Percentiles rank a stretch among this genome's conserved stretches.
Conservation (phyloP, 2,113 vertebrate species). For the Panurus biarmicus region DNA sequence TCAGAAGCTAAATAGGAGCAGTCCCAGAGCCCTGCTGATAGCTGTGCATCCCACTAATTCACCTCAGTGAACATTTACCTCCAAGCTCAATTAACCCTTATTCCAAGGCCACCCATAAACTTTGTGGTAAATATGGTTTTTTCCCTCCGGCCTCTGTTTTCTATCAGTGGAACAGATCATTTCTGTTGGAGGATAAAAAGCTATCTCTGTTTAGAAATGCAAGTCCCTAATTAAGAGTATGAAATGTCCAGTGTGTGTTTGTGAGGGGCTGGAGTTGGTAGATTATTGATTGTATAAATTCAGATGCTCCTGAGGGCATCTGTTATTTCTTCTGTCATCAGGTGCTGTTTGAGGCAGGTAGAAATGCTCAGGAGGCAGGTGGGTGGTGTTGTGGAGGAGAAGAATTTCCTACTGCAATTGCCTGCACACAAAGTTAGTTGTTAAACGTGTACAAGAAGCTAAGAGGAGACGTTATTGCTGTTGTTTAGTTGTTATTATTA, state of each 20-base stretch:
- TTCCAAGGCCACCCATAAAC: slow-evolving; percentile 73
- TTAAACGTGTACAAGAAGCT: slow-evolving; percentile 43
- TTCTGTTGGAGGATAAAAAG: slow-evolving; percentile 47
- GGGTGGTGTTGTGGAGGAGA: neutral
- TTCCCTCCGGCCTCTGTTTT: slow-evolving; percentile 45
- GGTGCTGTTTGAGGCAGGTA: neutral
- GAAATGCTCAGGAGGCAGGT: neutral
- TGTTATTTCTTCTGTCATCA: slow-evolving; percentile 21
- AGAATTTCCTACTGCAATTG: neutral
- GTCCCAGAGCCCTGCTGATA: slow-evolving; percentile 63
- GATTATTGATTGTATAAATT: slow-evolving; percentile 33
- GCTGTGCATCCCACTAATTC: slow-evolving; percentile 68
- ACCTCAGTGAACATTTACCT: slow-evolving; percentile 68
- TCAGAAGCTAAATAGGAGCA: slow-evolving; percentile 63
- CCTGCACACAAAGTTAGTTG: slow-evolving; percentile 23
- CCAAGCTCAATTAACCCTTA: slow-evolving; percentile 76
- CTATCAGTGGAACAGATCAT: slow-evolving; percentile 64
- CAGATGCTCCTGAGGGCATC: neutral
- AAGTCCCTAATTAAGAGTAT: slow-evolving; percentile 49
- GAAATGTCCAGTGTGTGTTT: neutral
- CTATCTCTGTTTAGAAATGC: slow-evolving; percentile 52
- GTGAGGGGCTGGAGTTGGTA: neutral
- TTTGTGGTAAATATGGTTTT: slow-evolving; percentile 62
- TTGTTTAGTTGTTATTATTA: neutral
- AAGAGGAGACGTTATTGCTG: neutral